Evolutionary conservation across 2,888 invertebrate genomes (phyloP), one percentile per base, ranked within the genome.

Genomic region (Willowsia nigromaculata): DNA sequence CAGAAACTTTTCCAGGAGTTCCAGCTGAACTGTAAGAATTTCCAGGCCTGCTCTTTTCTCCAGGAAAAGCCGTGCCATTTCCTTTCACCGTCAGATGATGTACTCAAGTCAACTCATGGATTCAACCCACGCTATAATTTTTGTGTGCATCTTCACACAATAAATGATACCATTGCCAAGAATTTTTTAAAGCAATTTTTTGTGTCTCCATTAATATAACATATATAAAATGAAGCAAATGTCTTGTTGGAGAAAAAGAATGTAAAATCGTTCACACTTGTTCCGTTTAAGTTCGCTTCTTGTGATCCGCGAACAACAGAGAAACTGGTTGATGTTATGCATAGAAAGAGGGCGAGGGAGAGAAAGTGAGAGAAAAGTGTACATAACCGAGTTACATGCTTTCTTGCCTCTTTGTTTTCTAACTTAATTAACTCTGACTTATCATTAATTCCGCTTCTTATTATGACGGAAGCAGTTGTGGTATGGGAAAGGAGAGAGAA

Each of bases 371-470:
- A 22, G 18, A n/a, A 53, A 7, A 53, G 1, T 62, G 13, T 30
- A 5, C 40, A 40, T 68, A 68, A 68, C 11, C 15, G 40, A 18
- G 33, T 56, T 30, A 27, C 78, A 43, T 18, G 40, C 56, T 56
- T 80, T 37, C 33, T 37, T 37, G 33, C 43, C 25, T 56, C 59
- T 81, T 40, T 65, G 82, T 47, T 47, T 65, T 40, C 18, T 65
- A 68, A 68, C 68, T 71, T 83, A 83, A 83, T 83, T 83, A 83
- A 83, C 68, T 71, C 25, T 53, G 71, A 40, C 65, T 40, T 82
- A 83, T 83, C 71, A 83, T 71, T 71, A 71, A 71, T 83, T 83
- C 50, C 47, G 18, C 71, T 47, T 71, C 22, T 68, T 83, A 68
- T 50, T 68, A 68, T 11, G 30, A 30, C 76, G 76, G 37, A 76